phyloP scores from a whole-genome alignment of 2,888 invertebrate genomes.

The Melieria picta region DNA sequence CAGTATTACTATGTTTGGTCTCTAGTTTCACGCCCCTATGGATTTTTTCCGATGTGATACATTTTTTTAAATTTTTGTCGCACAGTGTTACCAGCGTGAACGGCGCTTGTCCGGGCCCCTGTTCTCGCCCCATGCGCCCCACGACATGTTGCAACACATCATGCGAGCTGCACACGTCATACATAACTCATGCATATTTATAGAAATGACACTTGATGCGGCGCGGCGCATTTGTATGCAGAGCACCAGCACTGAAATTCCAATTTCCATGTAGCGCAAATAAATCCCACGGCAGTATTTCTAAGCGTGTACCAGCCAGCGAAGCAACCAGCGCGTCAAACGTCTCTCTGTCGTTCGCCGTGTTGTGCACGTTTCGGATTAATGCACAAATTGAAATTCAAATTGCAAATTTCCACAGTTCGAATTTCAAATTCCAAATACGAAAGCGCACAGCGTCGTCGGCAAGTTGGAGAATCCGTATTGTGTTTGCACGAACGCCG shows the following conservation, averaged over 20 bases:
- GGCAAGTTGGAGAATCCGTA: no score
- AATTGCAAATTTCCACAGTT: constrained; percentile 24
- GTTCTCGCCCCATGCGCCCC: no score
- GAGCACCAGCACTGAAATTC: constrained; percentile 4
- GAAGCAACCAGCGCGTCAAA: background rate
- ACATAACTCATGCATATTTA: constrained; percentile 16
- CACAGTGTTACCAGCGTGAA: no score
- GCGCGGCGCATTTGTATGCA: constrained; percentile 1
- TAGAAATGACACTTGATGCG: constrained; percentile 4
- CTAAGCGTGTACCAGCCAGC: background rate
- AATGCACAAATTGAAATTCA: constrained; percentile 22
- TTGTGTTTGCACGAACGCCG: no score
- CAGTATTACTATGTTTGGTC: no score
- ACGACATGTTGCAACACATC: no score
- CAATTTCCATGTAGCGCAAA: background rate
- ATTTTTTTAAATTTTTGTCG: no score
- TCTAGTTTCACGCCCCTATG: no score
- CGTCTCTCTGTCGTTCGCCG: background rate
- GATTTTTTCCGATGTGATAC: no score
- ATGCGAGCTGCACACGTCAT: background rate
- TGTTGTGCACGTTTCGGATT: constrained; percentile 1
- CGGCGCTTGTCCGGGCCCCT: no score
- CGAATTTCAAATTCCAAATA: background rate
- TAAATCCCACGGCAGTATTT: constrained; percentile 11
- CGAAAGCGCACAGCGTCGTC: no score